These are phyloP conservation scores for Callipepla squamata DNA, from an alignment of 2,113 vertebrate species.

Conservation along the genomic window DNA sequence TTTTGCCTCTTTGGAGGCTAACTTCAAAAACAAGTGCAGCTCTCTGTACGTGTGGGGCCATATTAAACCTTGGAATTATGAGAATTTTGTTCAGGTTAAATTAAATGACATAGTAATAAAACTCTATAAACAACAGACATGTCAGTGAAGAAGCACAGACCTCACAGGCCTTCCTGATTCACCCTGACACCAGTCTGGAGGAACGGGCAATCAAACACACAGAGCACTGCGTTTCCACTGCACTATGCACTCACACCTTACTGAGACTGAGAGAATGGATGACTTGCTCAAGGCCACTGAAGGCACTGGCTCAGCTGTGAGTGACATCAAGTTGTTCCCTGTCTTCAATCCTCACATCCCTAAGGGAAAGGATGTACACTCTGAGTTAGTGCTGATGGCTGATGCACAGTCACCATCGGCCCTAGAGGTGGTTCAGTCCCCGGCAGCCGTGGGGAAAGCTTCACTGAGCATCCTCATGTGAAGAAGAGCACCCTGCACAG, in stretches of 20 bases:
- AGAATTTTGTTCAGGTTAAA: background rate
- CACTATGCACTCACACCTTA: slow-evolving; percentile 8
- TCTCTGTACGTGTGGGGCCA: background rate
- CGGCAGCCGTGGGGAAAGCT: background rate
- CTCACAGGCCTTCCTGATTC: background rate
- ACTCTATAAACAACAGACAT: background rate
- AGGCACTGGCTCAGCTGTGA: background rate
- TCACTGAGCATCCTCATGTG: background rate
- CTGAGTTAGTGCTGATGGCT: background rate
- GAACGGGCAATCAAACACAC: background rate
- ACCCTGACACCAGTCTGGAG: background rate
- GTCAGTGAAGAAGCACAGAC: background rate
- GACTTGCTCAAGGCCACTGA: background rate
- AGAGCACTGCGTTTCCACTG: background rate
- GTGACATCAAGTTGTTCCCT: background rate
- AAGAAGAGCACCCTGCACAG: background rate
- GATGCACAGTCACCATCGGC: rapidly evolving
- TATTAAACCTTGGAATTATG: background rate
- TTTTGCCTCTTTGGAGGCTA: background rate
- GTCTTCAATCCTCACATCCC: background rate
- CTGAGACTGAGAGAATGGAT: background rate
- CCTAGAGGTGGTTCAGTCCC: background rate
- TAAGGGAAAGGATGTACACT: background rate
- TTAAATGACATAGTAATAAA: background rate
- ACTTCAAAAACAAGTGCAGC: background rate